These are phyloP conservation scores for Ditylenchus weischeri DNA, from an alignment of 2,888 invertebrate species.

Conservation along the genomic window DNA sequence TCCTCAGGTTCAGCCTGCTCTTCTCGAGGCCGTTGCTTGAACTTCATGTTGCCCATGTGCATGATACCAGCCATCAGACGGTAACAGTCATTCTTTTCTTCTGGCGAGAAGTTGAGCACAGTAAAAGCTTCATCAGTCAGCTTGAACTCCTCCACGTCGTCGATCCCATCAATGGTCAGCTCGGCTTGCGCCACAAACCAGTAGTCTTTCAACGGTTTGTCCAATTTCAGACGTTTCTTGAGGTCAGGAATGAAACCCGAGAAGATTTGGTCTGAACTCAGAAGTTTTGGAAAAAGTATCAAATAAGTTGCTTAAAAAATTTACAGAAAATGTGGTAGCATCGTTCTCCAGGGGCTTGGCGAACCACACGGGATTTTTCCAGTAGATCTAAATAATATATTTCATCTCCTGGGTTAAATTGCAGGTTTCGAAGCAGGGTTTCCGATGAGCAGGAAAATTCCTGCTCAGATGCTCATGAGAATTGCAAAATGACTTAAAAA, in stretches of 20 bases:
- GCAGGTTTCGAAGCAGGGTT: too few relatives aligned
- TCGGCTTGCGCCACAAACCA: constrained; percentile 90
- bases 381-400: constrained; percentile 74
- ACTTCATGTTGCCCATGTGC: constrained; percentile 98
- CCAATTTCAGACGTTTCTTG: constrained; percentile 47
- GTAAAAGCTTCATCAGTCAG: constrained; percentile 81
- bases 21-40: constrained; percentile 99
- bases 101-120: constrained; percentile 92
- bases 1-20: constrained; percentile 85
- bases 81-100: constrained; percentile 95
- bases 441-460: too few relatives aligned
- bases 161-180: constrained; percentile 82
- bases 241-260: constrained; percentile 48
- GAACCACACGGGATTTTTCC: constrained; percentile 99
- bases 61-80: constrained; percentile 95
- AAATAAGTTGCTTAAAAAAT: neutral
- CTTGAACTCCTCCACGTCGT: constrained; percentile 85
- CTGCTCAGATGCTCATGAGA: too few relatives aligned
- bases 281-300: neutral
- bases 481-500: too few relatives aligned
- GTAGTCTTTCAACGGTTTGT: constrained; percentile 48
- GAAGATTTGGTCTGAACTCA: constrained; percentile 43
- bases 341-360: constrained; percentile 83
- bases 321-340: constrained; percentile 97
- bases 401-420: too few relatives aligned